Percentiles rank a stretch among this genome's conserved stretches.
Evolutionary conservation across 2,113 vertebrate species (phyloP).

Genomic region (Raja brachyura): DNA sequence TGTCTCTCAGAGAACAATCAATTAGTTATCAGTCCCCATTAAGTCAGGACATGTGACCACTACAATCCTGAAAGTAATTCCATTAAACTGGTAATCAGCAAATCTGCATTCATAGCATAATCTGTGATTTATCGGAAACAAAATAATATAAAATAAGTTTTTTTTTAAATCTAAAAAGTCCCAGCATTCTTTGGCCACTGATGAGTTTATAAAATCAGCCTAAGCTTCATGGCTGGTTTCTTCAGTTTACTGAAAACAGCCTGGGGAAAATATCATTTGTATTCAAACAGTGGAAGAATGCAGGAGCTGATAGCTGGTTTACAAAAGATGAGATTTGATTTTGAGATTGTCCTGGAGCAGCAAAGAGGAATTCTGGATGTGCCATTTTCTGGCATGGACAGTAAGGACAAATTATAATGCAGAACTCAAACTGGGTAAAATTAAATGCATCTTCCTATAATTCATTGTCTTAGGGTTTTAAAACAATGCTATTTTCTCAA

Average conservation of each 20-base stretch:
- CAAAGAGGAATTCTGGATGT: constrained; percentile 42
- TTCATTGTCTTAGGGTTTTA: not conserved
- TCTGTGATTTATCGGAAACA: not conserved
- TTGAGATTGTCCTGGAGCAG: constrained; percentile 43
- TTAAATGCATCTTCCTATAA: not conserved
- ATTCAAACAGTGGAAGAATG: constrained; percentile 40
- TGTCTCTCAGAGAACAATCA: not conserved
- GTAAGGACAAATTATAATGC: constrained; percentile 43
- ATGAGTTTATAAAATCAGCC: not conserved
- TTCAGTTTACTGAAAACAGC: not conserved
- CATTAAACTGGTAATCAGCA: not conserved
- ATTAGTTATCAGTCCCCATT: not conserved
- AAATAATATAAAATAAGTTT: not conserved
- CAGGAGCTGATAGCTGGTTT: constrained; percentile 48
- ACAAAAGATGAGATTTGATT: constrained; percentile 44
- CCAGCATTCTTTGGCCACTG: not conserved
- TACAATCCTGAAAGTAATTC: not conserved
- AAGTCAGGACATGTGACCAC: not conserved
- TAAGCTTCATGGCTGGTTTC: not conserved
- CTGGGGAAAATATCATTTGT: not conserved
- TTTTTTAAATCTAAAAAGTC: not conserved
- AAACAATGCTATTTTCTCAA: not conserved
- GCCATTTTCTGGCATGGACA: constrained; percentile 45
- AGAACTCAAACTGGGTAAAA: not conserved
- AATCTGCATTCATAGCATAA: not conserved